phyloP scores from a whole-genome alignment of 2,888 invertebrate genomes.

The Ophioninae sp. region DNA sequence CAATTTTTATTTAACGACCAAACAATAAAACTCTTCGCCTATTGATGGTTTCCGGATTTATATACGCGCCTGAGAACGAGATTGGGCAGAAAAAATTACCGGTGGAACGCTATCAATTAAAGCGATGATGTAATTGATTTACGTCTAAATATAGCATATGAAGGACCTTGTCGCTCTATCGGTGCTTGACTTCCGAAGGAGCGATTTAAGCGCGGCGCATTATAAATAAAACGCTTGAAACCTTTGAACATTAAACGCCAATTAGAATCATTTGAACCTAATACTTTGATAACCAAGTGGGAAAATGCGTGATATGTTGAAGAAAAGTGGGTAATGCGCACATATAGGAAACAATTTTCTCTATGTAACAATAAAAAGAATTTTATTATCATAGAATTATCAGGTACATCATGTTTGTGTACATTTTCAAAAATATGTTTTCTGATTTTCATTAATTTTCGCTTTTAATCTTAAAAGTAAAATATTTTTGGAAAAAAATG shows the following conservation, averaged over 20 bases:
- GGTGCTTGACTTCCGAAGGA: conserved; percentile 59
- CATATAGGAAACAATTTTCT: neutral
- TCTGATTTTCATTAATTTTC: neutral
- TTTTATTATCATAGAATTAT: neutral
- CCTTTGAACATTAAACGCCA: conserved; percentile 3
- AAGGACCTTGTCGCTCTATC: conserved; percentile 35
- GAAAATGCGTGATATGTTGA: no score
- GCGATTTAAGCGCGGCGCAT: conserved; percentile 48
- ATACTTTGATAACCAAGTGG: neutral
- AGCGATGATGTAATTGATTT: conserved; percentile 63
- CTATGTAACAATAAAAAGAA: neutral
- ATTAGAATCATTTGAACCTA: conserved; percentile 5
- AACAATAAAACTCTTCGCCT: neutral
- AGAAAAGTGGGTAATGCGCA: neutral
- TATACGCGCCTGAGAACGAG: neutral
- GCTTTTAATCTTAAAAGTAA: neutral
- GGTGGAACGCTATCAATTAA: conserved; percentile 56
- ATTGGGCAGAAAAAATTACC: conserved; percentile 34
- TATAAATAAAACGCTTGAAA: conserved; percentile 2
- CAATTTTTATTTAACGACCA: neutral
- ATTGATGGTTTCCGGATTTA: neutral
- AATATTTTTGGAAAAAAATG: neutral
- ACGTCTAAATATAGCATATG: conserved; percentile 61
- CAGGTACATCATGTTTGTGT: neutral
- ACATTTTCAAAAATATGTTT: neutral